Evolutionary conservation across 1,140 invertebrate genomes (phyloP), one percentile per base, ranked within the genome.

Genomic region (Listronotus oregonensis): DNA sequence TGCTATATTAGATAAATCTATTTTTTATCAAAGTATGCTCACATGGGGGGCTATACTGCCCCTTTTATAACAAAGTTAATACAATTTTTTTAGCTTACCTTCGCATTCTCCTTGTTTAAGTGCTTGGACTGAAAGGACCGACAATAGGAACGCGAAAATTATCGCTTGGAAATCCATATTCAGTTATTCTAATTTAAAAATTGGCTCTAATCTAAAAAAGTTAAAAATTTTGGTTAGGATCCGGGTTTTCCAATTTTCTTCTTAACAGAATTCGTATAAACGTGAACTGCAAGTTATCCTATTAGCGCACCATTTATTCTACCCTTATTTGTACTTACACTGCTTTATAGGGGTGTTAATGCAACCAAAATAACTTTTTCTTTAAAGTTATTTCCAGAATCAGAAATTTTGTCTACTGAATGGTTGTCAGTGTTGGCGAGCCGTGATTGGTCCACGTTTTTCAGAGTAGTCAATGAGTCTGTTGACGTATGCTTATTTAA

Each of bases 81-180:
- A 37, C 54, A 37, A 66, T 47, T 15, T 51, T 50, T 31, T 64
- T 61, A 56, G 47, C 56, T 77, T 80, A 85, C 83, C 83, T 85
- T 91, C 89, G 75, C 90, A 91, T 57, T 91, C 89, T 65, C 88
- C 89, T 78, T 87, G 85, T 81, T 84, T 89, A 10, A 90, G 77
- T 58, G 82, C 80, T 40, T 68, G 68, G 10, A 73, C 72, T 55
- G 70, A 64, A 39, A 71, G 50, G 18, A 74, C 59, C 15, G 42
- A 62, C 10, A 49, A 51, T 12, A 74, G 56, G 27, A 73, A 49
- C 12, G 68, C 31, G n/a, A 73, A 39, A 47, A 77, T 34, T 54
- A 68, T 49, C 18, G 63, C 40, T 49, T 69, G 72, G 6, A 76
- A 60, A 52, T 78, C 74, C 76, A 78, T 78, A 62, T 65, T 67